Conservation (phyloP, 2,888 invertebrate species). For the Hirtodrosophila cameraria region DNA sequence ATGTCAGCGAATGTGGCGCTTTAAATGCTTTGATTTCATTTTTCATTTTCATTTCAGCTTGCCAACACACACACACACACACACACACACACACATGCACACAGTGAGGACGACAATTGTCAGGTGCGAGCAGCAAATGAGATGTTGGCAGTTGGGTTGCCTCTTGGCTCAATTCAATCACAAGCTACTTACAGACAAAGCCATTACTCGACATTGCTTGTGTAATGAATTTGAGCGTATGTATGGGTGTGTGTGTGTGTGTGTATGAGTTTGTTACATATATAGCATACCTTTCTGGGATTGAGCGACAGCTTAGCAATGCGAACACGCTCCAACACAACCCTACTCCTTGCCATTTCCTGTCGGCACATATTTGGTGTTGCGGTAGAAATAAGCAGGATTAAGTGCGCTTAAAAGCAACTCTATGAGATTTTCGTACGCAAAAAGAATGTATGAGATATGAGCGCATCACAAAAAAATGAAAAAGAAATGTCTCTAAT, state of each 20-base stretch:
- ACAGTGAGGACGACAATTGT: constrained; percentile 38
- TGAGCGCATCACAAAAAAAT: constrained; percentile 11
- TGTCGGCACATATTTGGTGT: constrained; percentile 9
- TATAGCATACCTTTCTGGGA: constrained; percentile 36
- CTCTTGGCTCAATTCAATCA: constrained; percentile 73
- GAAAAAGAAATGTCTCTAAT: not conserved
- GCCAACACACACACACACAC: constrained; percentile 16
- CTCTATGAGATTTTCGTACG: constrained; percentile 60
- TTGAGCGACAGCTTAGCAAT: constrained; percentile 43
- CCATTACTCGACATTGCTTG: constrained; percentile 61
- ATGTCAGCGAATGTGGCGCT: constrained; percentile 67
- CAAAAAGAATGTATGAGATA: constrained; percentile 21
- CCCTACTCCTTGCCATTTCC: not conserved
- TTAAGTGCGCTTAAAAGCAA: constrained; percentile 68
- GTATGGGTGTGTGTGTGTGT: constrained; percentile 1
- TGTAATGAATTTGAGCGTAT: constrained; percentile 54
- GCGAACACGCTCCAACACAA: constrained; percentile 18
- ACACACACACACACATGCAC: not conserved
- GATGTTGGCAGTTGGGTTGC: constrained; percentile 44
- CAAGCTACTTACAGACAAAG: constrained; percentile 78
- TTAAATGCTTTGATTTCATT: constrained; percentile 80
- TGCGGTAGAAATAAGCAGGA: constrained; percentile 73
- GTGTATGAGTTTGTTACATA: constrained; percentile 26
- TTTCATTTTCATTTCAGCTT: constrained; percentile 74
- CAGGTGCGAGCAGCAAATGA: constrained; percentile 45